Conservation (phyloP, 2,797 vertebrate species). For the Poeciliopsis gracilis region DNA sequence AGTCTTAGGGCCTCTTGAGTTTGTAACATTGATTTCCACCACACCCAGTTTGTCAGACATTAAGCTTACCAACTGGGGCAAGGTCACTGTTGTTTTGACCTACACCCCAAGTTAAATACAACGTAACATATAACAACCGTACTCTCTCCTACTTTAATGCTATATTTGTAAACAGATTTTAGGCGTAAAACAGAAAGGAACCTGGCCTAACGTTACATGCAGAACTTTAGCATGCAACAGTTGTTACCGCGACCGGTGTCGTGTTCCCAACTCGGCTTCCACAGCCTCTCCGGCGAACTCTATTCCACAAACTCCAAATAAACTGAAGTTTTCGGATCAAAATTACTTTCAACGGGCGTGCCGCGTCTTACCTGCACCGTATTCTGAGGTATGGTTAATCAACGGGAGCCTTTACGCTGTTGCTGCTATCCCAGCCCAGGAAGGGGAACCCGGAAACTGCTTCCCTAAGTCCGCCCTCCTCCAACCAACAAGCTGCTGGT, state of each 20-base stretch:
- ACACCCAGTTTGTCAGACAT: slow-evolving; percentile 75
- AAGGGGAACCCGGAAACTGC: slow-evolving; percentile 84
- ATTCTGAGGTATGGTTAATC: slow-evolving; percentile 55
- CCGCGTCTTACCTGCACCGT: slow-evolving; percentile 78
- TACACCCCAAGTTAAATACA: not conserved
- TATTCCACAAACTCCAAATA: not conserved
- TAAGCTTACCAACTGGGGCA: slow-evolving; percentile 28
- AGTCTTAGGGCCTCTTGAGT: slow-evolving; percentile 47
- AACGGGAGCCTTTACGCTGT: slow-evolving; percentile 52
- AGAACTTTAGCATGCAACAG: slow-evolving; percentile 76
- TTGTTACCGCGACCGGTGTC: slow-evolving; percentile 70
- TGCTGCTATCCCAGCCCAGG: slow-evolving; percentile 77
- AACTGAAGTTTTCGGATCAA: not conserved
- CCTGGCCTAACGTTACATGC: slow-evolving; percentile 44
- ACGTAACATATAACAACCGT: not conserved
- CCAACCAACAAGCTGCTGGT: slow-evolving; percentile 11
- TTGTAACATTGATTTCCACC: slow-evolving; percentile 61
- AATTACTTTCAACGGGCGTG: slow-evolving; percentile 2
- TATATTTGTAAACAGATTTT: not conserved
- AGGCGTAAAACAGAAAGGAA: not conserved
- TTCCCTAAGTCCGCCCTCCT: slow-evolving; percentile 69
- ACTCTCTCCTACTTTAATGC: not conserved
- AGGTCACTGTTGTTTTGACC: not conserved
- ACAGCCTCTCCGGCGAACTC: not conserved
- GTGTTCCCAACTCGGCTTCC: slow-evolving; percentile 54